Conservation (phyloP, 2,888 invertebrate genomes). For the Euphydryas editha region DNA sequence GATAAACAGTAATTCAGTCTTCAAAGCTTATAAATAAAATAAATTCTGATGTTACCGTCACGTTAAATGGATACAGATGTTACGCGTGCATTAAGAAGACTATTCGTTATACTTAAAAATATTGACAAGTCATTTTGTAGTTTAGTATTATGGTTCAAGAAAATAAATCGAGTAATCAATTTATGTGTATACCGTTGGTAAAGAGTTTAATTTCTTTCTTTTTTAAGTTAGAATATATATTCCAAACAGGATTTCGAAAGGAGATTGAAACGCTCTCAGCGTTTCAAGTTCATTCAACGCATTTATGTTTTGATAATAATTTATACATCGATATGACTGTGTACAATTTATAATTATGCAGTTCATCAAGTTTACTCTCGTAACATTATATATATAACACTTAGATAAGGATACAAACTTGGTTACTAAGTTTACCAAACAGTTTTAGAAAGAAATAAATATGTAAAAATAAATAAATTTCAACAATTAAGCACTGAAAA, state of each 20-base stretch:
- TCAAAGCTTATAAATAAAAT: slow-evolving; percentile 23
- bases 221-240: too few relatives aligned
- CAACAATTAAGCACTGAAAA: not conserved
- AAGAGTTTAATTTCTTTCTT: too few relatives aligned
- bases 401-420: too few relatives aligned
- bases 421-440: too few relatives aligned
- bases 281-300: too few relatives aligned
- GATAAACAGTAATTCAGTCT: slow-evolving; percentile 27
- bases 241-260: too few relatives aligned
- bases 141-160: not conserved
- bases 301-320: too few relatives aligned
- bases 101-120: not conserved
- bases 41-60: slow-evolving; percentile 31
- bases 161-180: not conserved
- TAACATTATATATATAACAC: too few relatives aligned
- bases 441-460: not conserved
- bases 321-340: too few relatives aligned
- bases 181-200: not conserved
- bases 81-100: slow-evolving; percentile 16
- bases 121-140: not conserved
- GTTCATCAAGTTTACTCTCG: too few relatives aligned
- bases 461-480: not conserved
- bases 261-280: too few relatives aligned
- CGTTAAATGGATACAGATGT: slow-evolving; percentile 37
- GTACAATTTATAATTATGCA: too few relatives aligned